Conservation (phyloP, 2,797 vertebrate species). For the Coreius guichenoti region DNA sequence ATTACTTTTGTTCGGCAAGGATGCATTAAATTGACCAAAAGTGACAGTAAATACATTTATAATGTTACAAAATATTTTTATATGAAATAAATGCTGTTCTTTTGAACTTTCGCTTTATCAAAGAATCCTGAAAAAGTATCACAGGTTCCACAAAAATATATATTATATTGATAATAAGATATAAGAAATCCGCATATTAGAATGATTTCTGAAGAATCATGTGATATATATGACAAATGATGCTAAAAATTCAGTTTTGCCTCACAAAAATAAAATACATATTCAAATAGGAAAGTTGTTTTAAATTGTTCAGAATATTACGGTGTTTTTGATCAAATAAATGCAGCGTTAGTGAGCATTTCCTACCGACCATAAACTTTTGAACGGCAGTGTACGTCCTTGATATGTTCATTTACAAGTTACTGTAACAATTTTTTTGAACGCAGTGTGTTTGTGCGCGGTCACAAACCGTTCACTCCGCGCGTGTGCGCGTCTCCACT, state of each 20-base stretch:
- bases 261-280: not conserved
- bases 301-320: not conserved
- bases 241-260: not conserved
- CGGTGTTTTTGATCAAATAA: not conserved
- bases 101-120: not conserved
- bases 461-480: slow-evolving; percentile 68
- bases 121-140: not conserved
- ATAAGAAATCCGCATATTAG: not conserved
- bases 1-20: not conserved
- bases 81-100: not conserved
- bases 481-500: slow-evolving; percentile 54
- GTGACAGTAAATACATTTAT: not conserved
- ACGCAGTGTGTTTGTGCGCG: slow-evolving; percentile 71
- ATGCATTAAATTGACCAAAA: not conserved
- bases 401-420: not conserved
- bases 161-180: no score
- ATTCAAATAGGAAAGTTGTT: no score
- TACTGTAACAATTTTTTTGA: not conserved
- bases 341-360: not conserved
- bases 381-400: not conserved
- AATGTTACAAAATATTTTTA: not conserved
- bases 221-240: not conserved
- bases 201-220: not conserved
- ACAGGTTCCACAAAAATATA: not conserved
- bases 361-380: not conserved